Evolutionary conservation across 2,888 invertebrate species (phyloP).

Genomic region (Hofmannophila pseudospretella): DNA sequence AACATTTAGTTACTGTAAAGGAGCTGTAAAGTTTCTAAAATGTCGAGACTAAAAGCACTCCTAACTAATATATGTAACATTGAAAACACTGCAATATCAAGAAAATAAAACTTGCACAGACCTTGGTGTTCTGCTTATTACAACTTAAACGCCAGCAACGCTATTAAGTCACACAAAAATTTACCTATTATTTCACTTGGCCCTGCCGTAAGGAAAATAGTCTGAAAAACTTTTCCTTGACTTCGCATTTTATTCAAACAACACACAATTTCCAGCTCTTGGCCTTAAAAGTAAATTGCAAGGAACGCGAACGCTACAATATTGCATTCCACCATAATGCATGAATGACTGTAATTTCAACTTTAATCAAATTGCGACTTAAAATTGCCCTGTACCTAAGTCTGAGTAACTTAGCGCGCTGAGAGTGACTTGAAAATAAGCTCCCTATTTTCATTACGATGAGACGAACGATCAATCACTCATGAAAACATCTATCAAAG

Average conservation of each 20-base stretch:
- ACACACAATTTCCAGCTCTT: constrained; percentile 19
- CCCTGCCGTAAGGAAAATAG: not conserved
- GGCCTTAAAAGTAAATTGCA: constrained; percentile 36
- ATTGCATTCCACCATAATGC: constrained; percentile 33
- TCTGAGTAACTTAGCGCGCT: constrained; percentile 8
- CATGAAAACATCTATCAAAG: constrained; percentile 1
- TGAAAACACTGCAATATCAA: too few relatives aligned
- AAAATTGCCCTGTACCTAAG: constrained; percentile 9
- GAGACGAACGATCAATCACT: constrained; percentile 14
- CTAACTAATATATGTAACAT: too few relatives aligned
- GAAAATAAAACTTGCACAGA: too few relatives aligned
- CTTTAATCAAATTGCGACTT: constrained; percentile 22
- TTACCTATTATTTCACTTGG: not conserved
- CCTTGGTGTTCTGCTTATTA: not conserved
- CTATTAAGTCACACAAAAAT: not conserved
- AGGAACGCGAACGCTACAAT: constrained; percentile 24
- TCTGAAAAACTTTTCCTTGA: constrained; percentile 1
- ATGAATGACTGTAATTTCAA: constrained; percentile 26
- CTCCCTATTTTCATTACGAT: constrained; percentile 7
- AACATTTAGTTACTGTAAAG: too few relatives aligned
- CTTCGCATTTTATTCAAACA: constrained; percentile 6
- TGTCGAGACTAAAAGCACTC: too few relatives aligned
- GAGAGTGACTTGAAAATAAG: not conserved
- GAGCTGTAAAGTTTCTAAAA: too few relatives aligned
- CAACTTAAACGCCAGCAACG: not conserved